These are phyloP conservation scores for Spodoptera exigua DNA, from an alignment of 2,888 invertebrate species.

Conservation along the genomic window DNA sequence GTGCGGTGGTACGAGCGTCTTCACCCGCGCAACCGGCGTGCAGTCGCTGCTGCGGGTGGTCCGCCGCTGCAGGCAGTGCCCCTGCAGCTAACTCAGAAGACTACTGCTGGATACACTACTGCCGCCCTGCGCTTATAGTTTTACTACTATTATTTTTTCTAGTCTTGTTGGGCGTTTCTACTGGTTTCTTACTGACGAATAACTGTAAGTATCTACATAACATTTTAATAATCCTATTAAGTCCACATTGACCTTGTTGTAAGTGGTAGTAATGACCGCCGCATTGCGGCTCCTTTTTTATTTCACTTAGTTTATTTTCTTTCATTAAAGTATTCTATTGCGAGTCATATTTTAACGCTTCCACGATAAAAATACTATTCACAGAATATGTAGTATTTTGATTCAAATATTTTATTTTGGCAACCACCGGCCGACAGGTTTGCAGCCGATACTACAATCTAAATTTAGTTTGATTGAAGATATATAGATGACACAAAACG, in stretches of 20 bases:
- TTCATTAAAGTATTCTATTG: neutral
- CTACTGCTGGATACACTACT: conserved; percentile 88
- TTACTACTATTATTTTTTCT: conserved; percentile 87
- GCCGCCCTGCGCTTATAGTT: conserved; percentile 87
- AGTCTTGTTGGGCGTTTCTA: conserved; percentile 88
- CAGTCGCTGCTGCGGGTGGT: conserved; percentile 79
- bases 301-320: conserved; percentile 1
- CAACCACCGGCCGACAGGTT: neutral
- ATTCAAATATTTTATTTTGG: neutral
- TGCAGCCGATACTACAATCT: neutral
- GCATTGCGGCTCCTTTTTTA: conserved; percentile 41
- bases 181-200: conserved; percentile 89
- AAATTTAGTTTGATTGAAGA: neutral
- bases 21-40: conserved; percentile 71
- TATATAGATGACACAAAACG: neutral
- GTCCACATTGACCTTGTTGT: conserved; percentile 43
- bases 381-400: neutral
- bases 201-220: conserved; percentile 85
- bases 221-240: conserved; percentile 40
- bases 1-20: conserved; percentile 81
- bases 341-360: neutral
- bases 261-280: conserved; percentile 41
- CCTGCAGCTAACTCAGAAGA: conserved; percentile 84
- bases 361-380: too few species aligned
- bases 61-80: conserved; percentile 61